Base-by-base conservation (phyloP, 2,113 vertebrate genomes). In the Silurus asotus region DNA sequence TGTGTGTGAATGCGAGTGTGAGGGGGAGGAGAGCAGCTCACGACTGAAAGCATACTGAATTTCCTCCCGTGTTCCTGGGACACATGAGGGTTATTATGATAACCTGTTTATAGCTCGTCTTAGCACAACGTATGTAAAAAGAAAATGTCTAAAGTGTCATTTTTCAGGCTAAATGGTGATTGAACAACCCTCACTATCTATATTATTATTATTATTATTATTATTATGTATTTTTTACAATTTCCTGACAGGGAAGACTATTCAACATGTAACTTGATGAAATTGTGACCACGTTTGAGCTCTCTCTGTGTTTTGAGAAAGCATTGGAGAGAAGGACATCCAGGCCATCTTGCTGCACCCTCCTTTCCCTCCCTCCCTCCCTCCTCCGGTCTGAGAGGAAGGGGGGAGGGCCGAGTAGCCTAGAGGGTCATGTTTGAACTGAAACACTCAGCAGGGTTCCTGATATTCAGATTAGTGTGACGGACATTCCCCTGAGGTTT, bases 401-500 rank as follows among this genome's bases (percentile, higher is more conserved):
- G 86, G 67, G 61, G 45, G 75, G 59, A 51, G 85, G 75, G 58
- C 48, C 20, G 67, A 86, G 83, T 49, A 83, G 81, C 81, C 84
- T 86, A 64, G 58, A 83, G 88, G 86, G 84, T 82, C 89, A 89
- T 87, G 89, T 89, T 89, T 90, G 86, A 89, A 86, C 89, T 89
- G 86, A 89, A 90, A 87, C 88, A 84, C 89, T 72, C 89, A 86
- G 89, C 86, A 67, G 88, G 89, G 88, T 84, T 84, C 70, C 88
- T 89, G 86, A 89, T 89, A 88, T 90, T 88, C 86, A 90, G 88
- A 90, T 90, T 90, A 89, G 84, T 88, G 87, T 88, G 87, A 89
- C 87, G 83, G 87, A 89, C 79, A 65, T 79, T 76, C 88, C 89
- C 84, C 80, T 78, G 88, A 67, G 89, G 89, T 90, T 86, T 79